Conservation (phyloP, 2,888 invertebrate species). For the Psylliodes chrysocephalus region DNA sequence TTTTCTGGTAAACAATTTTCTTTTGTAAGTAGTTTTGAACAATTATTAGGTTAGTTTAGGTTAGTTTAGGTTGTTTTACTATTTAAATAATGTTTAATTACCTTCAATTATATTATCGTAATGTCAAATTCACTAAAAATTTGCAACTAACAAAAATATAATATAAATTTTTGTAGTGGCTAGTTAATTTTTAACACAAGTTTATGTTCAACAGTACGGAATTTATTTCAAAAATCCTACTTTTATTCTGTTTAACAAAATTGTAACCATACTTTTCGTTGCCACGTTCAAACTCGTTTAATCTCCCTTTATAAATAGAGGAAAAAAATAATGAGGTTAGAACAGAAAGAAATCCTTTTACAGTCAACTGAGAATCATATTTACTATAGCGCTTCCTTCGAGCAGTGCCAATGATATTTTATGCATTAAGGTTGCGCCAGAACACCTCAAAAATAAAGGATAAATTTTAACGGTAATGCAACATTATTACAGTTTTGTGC, state of each 20-base stretch:
- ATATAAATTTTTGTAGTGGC: too few relatives aligned
- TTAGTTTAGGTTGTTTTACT: too few relatives aligned
- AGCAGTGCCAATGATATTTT: conserved; percentile 7
- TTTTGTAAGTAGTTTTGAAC: too few relatives aligned
- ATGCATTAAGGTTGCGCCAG: conserved; percentile 10
- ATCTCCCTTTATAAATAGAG: not conserved
- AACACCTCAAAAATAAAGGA: conserved; percentile 10
- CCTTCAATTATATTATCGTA: too few relatives aligned
- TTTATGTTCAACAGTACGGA: too few relatives aligned
- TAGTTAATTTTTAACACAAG: too few relatives aligned
- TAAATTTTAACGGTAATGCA: conserved; percentile 5
- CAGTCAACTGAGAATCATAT: conserved; percentile 8
- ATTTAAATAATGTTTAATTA: too few relatives aligned
- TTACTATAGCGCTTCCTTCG: not conserved
- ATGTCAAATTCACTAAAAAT: too few relatives aligned
- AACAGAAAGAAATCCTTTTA: conserved; percentile 3
- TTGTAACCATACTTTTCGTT: not conserved
- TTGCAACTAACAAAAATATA: too few relatives aligned
- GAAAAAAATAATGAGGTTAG: conserved; percentile 2
- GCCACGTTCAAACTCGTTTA: not conserved
- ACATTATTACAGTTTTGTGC: not conserved
- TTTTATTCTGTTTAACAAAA: not conserved
- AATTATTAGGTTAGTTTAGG: too few relatives aligned
- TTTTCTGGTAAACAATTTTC: too few relatives aligned
- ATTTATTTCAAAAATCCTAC: too few relatives aligned